phyloP scores from a whole-genome alignment of 2,888 invertebrate genomes.

The Subacronicta megacephala region DNA sequence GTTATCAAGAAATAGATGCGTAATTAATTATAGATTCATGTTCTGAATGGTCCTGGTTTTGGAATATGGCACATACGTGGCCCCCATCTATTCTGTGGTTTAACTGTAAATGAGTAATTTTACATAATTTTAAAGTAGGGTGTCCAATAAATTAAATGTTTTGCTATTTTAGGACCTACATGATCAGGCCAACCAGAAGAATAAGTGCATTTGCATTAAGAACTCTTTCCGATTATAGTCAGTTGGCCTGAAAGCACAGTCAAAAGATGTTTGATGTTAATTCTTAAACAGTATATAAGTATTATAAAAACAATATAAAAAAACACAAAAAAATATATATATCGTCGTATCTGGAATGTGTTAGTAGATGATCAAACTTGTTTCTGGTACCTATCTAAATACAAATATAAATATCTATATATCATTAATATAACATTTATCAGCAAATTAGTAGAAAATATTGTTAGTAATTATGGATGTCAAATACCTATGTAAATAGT shows the following conservation, averaged over 20 bases:
- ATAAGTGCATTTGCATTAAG: too few species aligned
- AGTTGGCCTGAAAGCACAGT: constrained; percentile 1
- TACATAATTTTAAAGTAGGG: constrained; percentile 34
- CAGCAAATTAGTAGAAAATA: background rate
- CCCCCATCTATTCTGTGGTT: constrained; percentile 16
- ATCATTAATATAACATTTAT: background rate
- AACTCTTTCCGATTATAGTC: background rate
- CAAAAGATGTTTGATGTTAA: background rate
- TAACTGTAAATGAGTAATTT: constrained; percentile 26
- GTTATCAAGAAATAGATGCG: constrained; percentile 10
- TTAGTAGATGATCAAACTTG: background rate
- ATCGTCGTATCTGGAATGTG: constrained; percentile 5
- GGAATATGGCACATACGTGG: too few species aligned
- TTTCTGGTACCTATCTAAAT: background rate
- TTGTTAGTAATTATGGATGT: constrained; percentile 1
- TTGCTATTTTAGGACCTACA: background rate
- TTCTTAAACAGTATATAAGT: constrained; percentile 1
- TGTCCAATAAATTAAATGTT: constrained; percentile 12
- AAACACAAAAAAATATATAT: background rate
- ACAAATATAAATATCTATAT: constrained; percentile 1
- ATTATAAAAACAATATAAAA: background rate
- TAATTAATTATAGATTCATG: background rate
- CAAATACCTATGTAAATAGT: constrained; percentile 1
- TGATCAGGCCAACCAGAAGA: background rate
- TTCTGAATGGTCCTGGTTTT: background rate